Base-by-base conservation (phyloP, 2,888 invertebrate genomes). In the Priapulus caudatus region DNA sequence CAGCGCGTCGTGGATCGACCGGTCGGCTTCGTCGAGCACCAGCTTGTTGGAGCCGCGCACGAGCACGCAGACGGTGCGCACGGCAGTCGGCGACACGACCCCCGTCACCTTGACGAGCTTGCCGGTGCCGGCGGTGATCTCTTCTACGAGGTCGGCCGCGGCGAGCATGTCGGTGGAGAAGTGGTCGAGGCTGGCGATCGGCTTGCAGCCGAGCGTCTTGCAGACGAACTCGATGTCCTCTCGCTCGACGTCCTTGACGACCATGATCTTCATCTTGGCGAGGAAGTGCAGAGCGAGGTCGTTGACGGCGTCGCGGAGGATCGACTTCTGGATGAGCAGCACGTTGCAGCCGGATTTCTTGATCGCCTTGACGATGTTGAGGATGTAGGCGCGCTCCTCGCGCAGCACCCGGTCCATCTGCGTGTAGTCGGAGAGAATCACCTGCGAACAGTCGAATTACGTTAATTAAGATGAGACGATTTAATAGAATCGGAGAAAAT, bases 311-410 rank as follows among this genome's bases (percentile, higher is more conserved):
- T 98, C 98, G 61, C 95, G 79, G 23, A 84, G 73, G 60, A 85
- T 83, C 15, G 83, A 83, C 65, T 84, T 84, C 68, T 84, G 84
- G 45, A 99, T 91, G 50, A 99, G 78, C 15, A 99, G 78, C 10
- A 99, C 91, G 74, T 90, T 99, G 75, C 98, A 99, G 2, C 97
- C 97, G 54, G 91, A 81, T 68, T 95, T 97, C 73, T 99, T 99
- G 60, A 99, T 90, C 72, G 95, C 91, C 72, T 99, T 99, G 3
- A 95, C 90, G 66, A 98, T 92, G 67, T 99, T 95, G 53, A 99
- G 77, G 63, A 98, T 93, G 72, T 99, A 99, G 51, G 89, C 81
- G 50, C 98, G 82, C 72, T 99, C 98, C 72, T 99, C 98, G 67
- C 92, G 87, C 54, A 99, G 73, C 1, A 98, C 91, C 54, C 98